These are phyloP conservation scores for Silurus glanis DNA, from an alignment of 2,113 vertebrate genomes.

Conservation along the genomic window DNA sequence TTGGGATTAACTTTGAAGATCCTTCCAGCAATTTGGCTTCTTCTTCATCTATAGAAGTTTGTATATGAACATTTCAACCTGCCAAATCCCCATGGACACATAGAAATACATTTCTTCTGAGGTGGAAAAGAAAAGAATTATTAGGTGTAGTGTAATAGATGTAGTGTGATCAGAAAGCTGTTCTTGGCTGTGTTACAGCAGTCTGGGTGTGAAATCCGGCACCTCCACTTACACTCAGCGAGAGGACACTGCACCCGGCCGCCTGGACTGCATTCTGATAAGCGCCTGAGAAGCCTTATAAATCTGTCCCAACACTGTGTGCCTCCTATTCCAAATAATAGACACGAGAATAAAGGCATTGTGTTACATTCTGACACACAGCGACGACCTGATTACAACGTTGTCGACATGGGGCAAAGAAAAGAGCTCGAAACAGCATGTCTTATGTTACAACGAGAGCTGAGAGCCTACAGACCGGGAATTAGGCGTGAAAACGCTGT, in stretches of 20 bases:
- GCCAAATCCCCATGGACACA: not conserved
- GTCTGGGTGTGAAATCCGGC: slow-evolving; percentile 47
- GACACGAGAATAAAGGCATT: not conserved
- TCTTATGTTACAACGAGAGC: not conserved
- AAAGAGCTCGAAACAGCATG: not conserved
- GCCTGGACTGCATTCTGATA: not conserved
- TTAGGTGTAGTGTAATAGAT: not conserved
- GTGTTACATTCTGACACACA: not conserved
- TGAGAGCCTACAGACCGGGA: not conserved
- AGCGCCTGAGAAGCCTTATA: not conserved
- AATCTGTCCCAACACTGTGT: not conserved
- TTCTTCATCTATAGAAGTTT: not conserved
- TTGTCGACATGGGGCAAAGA: not conserved
- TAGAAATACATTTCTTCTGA: not conserved
- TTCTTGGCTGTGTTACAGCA: slow-evolving; percentile 1
- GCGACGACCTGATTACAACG: not conserved
- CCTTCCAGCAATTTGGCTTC: not conserved
- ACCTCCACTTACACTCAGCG: slow-evolving; percentile 29
- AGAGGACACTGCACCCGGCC: slow-evolving; percentile 19
- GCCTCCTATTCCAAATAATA: not conserved
- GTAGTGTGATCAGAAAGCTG: not conserved
- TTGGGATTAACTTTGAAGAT: not conserved
- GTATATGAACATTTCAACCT: no score
- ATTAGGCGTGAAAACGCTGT: no score
- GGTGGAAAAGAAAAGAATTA: not conserved